A percentile compares a stretch with the other conserved stretches of the same genome.
phyloP scores from a whole-genome alignment of 35 echinoderm and acorn worm species.

The Nesometra sesokonis region DNA sequence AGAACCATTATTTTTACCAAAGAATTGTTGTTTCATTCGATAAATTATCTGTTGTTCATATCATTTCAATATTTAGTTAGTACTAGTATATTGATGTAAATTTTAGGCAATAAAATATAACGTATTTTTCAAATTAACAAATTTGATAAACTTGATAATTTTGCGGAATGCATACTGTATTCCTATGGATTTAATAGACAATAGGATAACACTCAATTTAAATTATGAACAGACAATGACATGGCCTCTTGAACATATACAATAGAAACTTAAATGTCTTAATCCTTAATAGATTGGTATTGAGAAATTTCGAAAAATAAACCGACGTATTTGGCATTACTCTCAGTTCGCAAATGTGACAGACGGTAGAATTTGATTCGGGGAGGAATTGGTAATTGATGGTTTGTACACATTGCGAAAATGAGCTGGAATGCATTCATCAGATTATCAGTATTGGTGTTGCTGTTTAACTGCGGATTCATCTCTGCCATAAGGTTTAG shows the following conservation, averaged over 20 bases:
- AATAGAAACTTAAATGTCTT: neutral
- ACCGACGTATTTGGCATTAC: neutral
- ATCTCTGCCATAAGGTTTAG: neutral
- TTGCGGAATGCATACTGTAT: too few relatives aligned
- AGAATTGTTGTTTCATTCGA: too few relatives aligned
- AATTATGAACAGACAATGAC: neutral
- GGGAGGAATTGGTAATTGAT: neutral
- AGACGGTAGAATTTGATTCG: neutral
- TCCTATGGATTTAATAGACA: too few relatives aligned
- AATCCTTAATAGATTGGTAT: neutral
- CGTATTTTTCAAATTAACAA: too few relatives aligned
- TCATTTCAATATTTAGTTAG: too few relatives aligned
- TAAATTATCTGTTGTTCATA: too few relatives aligned
- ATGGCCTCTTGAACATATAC: neutral
- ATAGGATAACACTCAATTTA: too few relatives aligned
- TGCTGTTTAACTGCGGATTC: neutral
- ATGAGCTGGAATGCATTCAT: neutral
- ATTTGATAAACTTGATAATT: too few relatives aligned
- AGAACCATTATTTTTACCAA: too few relatives aligned
- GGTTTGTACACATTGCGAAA: neutral
- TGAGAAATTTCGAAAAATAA: neutral
- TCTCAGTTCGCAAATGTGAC: neutral
- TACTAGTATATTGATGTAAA: too few relatives aligned
- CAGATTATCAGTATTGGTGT: neutral
- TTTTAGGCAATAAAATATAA: too few relatives aligned